phyloP scores from a whole-genome alignment of 2,113 vertebrate species.

The Microcebus jonahi region DNA sequence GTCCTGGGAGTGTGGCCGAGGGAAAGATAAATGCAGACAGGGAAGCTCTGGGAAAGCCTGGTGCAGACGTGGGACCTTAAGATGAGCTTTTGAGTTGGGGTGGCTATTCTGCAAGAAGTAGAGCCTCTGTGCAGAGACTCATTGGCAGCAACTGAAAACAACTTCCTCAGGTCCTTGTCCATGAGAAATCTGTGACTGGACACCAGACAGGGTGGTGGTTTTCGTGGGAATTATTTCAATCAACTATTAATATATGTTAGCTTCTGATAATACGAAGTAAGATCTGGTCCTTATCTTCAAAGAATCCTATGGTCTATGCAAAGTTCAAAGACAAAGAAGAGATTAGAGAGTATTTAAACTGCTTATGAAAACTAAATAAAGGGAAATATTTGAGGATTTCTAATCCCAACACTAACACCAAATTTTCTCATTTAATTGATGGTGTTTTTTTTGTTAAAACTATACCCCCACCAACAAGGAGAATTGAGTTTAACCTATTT shows the following conservation, averaged over 20 bases:
- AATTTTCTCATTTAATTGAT: not conserved
- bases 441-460: not conserved
- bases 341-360: not conserved
- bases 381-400: not conserved
- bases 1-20: not conserved
- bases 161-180: not conserved
- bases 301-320: not conserved
- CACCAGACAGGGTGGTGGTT: not conserved
- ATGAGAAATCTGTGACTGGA: not conserved
- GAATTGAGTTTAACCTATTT: not conserved
- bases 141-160: not conserved
- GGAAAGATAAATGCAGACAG: rapidly evolving
- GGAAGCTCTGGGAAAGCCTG: too few species aligned
- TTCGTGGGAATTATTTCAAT: not conserved
- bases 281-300: not conserved
- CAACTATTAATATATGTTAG: not conserved
- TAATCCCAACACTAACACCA: not conserved
- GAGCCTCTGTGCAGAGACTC: not conserved
- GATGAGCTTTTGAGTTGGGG: not conserved
- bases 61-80: rapidly evolving
- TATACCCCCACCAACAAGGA: not conserved
- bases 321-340: not conserved
- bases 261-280: not conserved
- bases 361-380: not conserved
- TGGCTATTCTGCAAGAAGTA: not conserved